A percentile compares a stretch with the other conserved stretches of the same genome.
Evolutionary conservation across 2,888 invertebrate genomes (phyloP).

Genomic region (Machimus rusticus): DNA sequence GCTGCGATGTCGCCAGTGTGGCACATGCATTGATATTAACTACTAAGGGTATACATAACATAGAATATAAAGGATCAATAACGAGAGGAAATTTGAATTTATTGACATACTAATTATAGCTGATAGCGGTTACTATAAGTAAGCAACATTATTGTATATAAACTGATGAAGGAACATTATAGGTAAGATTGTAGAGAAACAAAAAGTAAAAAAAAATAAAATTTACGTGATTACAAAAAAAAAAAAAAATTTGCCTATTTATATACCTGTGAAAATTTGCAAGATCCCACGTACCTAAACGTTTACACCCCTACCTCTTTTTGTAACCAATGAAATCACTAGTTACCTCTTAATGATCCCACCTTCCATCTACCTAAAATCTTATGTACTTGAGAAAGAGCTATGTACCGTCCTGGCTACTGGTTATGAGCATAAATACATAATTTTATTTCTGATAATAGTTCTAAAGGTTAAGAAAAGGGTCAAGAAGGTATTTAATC

Average conservation of each 20-base stretch:
- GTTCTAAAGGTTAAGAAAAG: neutral
- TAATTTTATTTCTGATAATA: neutral
- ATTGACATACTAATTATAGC: conserved; percentile 31
- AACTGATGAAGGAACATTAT: conserved; percentile 1
- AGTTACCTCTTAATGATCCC: too few species aligned
- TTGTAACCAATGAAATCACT: too few species aligned
- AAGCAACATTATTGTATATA: conserved; percentile 21
- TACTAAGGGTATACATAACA: neutral
- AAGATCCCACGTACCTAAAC: neutral
- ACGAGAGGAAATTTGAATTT: conserved; percentile 30
- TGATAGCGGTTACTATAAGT: conserved; percentile 26
- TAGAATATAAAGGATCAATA: conserved; percentile 9
- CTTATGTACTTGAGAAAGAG: neutral
- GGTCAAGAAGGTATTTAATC: neutral
- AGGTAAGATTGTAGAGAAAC: conserved; percentile 29
- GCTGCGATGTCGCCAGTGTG: neutral
- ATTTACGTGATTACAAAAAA: conserved; percentile 24
- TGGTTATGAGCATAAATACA: neutral
- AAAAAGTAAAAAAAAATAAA: conserved; percentile 7
- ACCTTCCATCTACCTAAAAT: too few species aligned
- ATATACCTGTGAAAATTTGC: neutral
- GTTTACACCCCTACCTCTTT: too few species aligned
- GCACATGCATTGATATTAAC: conserved; percentile 16
- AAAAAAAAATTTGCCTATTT: neutral
- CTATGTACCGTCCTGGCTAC: neutral